Conservation (phyloP, 2,888 invertebrate genomes). For the Monochamus alternatus region DNA sequence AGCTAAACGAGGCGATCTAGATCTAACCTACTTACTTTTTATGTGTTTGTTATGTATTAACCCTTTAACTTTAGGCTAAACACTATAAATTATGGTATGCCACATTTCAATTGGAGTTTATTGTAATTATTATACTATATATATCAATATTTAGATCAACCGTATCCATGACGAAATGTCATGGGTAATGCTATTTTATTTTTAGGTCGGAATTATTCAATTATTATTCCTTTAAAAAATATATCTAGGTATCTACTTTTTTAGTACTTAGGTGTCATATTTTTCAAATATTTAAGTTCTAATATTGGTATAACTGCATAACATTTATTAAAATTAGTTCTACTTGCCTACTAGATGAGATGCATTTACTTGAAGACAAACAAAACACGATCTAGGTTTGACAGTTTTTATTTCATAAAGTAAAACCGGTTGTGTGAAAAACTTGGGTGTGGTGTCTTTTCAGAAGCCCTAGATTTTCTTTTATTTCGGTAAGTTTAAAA, state of each 20-base stretch:
- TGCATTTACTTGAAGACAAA: too few species aligned
- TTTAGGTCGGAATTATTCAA: not conserved
- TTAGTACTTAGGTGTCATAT: too few species aligned
- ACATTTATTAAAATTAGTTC: too few species aligned
- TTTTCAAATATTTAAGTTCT: too few species aligned
- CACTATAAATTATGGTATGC: constrained; percentile 18
- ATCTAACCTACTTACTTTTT: constrained; percentile 19
- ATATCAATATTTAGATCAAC: not conserved
- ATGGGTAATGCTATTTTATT: not conserved
- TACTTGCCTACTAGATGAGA: too few species aligned
- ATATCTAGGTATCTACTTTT: not conserved
- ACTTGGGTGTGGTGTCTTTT: too few species aligned
- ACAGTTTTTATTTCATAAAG: too few species aligned
- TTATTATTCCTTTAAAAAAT: not conserved
- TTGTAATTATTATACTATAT: constrained; percentile 25
- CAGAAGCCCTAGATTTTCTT: too few species aligned
- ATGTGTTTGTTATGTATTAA: constrained; percentile 5
- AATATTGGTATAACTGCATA: too few species aligned
- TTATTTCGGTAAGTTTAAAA: too few species aligned
- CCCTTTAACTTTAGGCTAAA: constrained; percentile 8
- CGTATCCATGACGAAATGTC: constrained; percentile 1
- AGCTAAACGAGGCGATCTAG: constrained; percentile 14
- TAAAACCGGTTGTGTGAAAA: too few species aligned
- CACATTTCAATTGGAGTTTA: constrained; percentile 16
- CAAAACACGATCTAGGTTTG: too few species aligned